Evolutionary conservation across 2,888 invertebrate species (phyloP), one percentile per base, ranked within the genome.

Genomic region (Apotomis turbidana): DNA sequence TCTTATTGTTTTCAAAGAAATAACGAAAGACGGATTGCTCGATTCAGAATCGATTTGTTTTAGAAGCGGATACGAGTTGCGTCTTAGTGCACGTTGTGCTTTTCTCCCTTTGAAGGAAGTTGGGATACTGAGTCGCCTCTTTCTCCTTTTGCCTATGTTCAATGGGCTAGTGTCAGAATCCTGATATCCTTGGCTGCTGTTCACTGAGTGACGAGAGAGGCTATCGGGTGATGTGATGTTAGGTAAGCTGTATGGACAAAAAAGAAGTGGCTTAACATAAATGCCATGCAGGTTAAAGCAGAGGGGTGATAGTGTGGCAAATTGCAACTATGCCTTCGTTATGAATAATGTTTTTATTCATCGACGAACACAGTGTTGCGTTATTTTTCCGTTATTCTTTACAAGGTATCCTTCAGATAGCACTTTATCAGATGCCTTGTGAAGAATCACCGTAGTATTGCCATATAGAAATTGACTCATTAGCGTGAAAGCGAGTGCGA

Each of bases 101-200:
- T 76, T 78, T 70, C 76, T 84, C 3, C 76, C 79, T 77, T 80
- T 84, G 60, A 77, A 68, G 13, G 75, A 68, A 15, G 79, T 77
- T 3, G 81, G 76, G 2, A 80, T 68, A 66, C 79, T 80, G 10
- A 79, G 58, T 70, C 79, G 84, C 75, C 79, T 83, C 77, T 85
- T 90, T 74, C 82, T 85, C 75, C 78, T 84, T 4, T 75, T 46
- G 57, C 75, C 75, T 0, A 76, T 59, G 70, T 78, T 82, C 3
- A 79, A 57, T 0, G 85, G 87, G 76, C 88, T 91, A 3, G 76
- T 54, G 70, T 91, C 90, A 0, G 92, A 88, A 71, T 91, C 90
- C 80, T 86, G 85, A 75, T 92, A 91, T 3, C 89, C 90, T 77
- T 88, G 88, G n/a, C 85, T 86, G 74, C 88, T 90, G 55, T 90